phyloP scores from a whole-genome alignment of 2,113 vertebrate genomes.

The Procavia capensis region DNA sequence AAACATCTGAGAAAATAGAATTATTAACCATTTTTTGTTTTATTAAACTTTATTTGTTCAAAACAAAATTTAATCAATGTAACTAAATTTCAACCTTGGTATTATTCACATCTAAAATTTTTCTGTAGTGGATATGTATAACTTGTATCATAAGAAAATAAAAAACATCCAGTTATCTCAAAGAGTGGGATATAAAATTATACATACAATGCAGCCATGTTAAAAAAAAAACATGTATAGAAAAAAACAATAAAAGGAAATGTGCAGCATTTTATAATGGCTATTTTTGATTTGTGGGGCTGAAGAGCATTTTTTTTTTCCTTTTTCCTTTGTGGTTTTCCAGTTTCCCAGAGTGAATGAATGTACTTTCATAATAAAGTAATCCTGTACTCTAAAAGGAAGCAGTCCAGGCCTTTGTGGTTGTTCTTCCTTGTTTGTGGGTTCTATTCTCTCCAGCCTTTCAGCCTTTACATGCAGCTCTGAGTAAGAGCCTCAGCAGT shows the following conservation, averaged over 20 bases:
- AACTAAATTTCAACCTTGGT: background rate
- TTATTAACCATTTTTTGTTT: background rate
- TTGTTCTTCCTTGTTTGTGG: background rate
- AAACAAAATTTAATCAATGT: background rate
- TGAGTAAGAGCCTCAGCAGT: background rate
- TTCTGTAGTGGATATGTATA: background rate
- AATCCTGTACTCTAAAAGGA: background rate
- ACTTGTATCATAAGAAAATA: background rate
- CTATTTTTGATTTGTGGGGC: background rate
- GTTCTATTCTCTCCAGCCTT: background rate
- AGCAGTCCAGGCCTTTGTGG: background rate
- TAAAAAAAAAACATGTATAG: background rate
- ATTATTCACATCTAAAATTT: conserved; percentile 18
- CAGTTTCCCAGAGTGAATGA: background rate
- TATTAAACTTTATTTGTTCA: background rate
- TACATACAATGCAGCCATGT: background rate
- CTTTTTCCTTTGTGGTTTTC: background rate
- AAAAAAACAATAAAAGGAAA: background rate
- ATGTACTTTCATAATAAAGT: background rate
- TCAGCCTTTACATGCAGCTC: background rate
- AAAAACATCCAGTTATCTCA: background rate
- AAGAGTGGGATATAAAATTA: background rate
- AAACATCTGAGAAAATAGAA: background rate
- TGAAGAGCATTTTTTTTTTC: background rate
- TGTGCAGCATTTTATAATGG: background rate